Conservation (phyloP, 2,113 vertebrate species). For the Nycticorax nycticorax region DNA sequence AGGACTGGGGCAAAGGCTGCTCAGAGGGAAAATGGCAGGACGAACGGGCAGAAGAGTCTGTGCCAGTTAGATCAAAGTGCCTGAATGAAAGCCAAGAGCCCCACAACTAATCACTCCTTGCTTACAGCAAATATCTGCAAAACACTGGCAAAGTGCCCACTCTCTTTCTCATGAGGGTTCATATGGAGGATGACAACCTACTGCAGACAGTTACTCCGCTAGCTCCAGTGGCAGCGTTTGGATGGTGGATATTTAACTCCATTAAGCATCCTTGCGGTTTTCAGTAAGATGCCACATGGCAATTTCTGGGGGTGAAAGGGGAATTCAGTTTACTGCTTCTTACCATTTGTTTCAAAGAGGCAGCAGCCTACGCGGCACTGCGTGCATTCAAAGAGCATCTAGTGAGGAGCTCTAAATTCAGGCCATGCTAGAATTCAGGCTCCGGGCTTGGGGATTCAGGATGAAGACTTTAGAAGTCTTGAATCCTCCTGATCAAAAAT, state of each 20-base stretch:
- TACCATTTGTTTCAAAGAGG: neutral
- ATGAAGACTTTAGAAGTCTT: neutral
- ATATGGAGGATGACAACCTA: neutral
- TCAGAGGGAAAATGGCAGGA: neutral
- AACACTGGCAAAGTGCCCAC: conserved; percentile 1
- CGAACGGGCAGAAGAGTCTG: neutral
- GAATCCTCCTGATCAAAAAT: neutral
- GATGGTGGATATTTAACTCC: neutral
- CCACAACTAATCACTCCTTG: neutral
- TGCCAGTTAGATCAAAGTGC: neutral
- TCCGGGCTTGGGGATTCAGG: neutral
- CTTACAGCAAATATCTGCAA: conserved; percentile 10
- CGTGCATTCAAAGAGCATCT: neutral
- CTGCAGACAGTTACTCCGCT: neutral
- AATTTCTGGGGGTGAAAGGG: neutral
- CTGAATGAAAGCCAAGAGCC: neutral
- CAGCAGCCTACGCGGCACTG: accelerated
- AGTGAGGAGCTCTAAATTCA: neutral
- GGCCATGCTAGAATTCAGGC: neutral
- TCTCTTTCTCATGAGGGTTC: neutral
- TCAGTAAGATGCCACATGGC: neutral
- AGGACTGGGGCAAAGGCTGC: neutral
- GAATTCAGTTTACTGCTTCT: neutral
- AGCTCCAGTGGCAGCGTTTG: neutral
- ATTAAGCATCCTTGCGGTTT: neutral